A percentile compares a stretch with the other conserved stretches of the same genome.
Evolutionary conservation across 1,140 invertebrate genomes (phyloP).

Genomic region (Vollenhovia emeryi): DNA sequence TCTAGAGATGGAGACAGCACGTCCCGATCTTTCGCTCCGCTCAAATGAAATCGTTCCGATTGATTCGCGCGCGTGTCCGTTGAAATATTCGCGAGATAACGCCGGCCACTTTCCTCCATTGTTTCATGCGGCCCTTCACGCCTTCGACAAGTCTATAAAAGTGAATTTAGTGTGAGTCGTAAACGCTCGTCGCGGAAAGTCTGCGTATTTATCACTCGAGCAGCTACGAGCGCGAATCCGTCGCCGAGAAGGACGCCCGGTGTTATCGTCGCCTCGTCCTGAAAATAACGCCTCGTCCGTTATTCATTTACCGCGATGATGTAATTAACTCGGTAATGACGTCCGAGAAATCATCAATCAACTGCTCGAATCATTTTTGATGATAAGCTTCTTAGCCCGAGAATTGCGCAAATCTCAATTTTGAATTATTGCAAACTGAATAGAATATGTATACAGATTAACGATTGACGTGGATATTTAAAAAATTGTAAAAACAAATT

Average conservation of each 20-base stretch:
- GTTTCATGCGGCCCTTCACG: constrained; percentile 11
- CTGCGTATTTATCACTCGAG: constrained; percentile 1
- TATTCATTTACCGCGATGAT: constrained; percentile 3
- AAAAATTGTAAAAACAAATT: background rate
- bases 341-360: constrained; percentile 7
- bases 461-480: background rate
- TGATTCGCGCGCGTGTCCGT: background rate
- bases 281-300: background rate
- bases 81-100: constrained; percentile 4
- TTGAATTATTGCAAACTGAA: background rate
- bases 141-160: constrained; percentile 2
- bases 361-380: background rate
- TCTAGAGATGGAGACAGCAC: background rate
- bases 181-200: constrained; percentile 7
- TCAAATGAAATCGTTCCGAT: background rate
- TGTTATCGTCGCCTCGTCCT: background rate
- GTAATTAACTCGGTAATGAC: constrained; percentile 13
- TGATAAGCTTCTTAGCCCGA: background rate
- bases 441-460: background rate
- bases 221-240: background rate
- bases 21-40: background rate
- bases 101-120: background rate
- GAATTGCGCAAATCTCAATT: background rate
- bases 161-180: constrained; percentile 40
- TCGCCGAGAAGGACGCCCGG: constrained; percentile 21